Evolutionary conservation across 2,888 invertebrate genomes (phyloP), one percentile per base, ranked within the genome.

Genomic region (Catocala fraxini): DNA sequence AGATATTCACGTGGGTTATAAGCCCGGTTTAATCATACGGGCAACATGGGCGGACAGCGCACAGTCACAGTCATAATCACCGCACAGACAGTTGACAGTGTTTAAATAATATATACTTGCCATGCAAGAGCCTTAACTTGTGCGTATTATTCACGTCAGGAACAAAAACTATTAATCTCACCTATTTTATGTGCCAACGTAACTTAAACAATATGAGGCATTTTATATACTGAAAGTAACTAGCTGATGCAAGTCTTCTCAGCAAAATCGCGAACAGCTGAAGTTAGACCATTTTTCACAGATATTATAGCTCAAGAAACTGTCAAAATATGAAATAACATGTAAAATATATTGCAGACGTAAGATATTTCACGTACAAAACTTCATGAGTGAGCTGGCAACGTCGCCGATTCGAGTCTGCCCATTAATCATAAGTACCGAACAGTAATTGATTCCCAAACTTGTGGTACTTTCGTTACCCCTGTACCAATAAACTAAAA

Each of bases 401-500:
- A 25, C 25, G 25, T 25, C 25, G 25, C 25, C 25, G 25, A 25
- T 25, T 25, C 25, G 51, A 68, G 65, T 59, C 54, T 11, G 43
- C 52, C 64, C 64, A 75, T 75, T 71, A 74, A 74, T 75, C 71
- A 77, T 67, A 66, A 65, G 59, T 59, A 77, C 54, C 56, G 49
- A 77, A 64, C 61, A 57, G 67, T 77, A 75, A 77, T 77, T 75
- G 75, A 75, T 75, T 75, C 67, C 49, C 45, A 65, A 75, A 77
- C 68, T 75, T 75, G 42, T 53, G 63, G 60, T 71, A 66, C 53
- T 64, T 70, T 15, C 45, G 12, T 35, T 43, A 42, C 45, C 51
- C 73, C 63, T 73, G 71, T 69, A 74, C 63, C 68, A 78, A 78
- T 76, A 75, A 77, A 79, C 76, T 79, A 74, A 79, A 79, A 75